Base-by-base conservation (phyloP, 2,113 vertebrate genomes). In the Vidua macroura region DNA sequence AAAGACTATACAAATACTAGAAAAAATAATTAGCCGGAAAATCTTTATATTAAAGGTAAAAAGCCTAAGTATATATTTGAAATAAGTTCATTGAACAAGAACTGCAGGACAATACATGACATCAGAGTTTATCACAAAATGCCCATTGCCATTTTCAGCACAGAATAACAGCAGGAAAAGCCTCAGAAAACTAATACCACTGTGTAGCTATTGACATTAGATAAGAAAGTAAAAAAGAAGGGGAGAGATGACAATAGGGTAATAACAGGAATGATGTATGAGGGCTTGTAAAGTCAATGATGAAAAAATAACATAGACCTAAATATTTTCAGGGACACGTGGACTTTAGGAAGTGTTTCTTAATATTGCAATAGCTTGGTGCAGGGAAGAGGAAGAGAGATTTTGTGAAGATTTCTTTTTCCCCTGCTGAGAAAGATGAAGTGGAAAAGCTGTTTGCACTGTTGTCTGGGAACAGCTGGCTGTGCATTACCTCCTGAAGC, bases 41-140 rank as follows among this genome's bases (percentile, higher is more conserved):
- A 69, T 60, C 11, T 58, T 24, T 52, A 5, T 43, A 18, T 39
- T 77, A 77, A 68, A 27, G 22, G 28, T 15, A 35, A 35, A 83
- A 56, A 62, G 66, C 6, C 7, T 25, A 35, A 64, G 2, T 15
- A n/a, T 1, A 2, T 60, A 55, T n/a, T 33, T 24, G 37, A 83
- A 72, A 63, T 15, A 48, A 11, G 17, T 18, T 25, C 2, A 13
- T 4, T 62, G 63, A 86, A 28, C 17, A 81, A 69, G 11, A 30
- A 48, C n/a, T 64, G 17, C 0, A 1, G 7, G 23, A 31, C 62
- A 69, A 64, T 23, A 69, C 1, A 22, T 1, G 20, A 46, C 20
- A 52, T 35, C 41, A 56, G 23, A 55, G 17, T 24, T 87, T 60
- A 44, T 30, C 24, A 49, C 19, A 67, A 84, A 95, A 90, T 5